A percentile compares a stretch with the other conserved stretches of the same genome.
Conservation (phyloP, 1,140 invertebrate genomes). For the Drosophila auraria region DNA sequence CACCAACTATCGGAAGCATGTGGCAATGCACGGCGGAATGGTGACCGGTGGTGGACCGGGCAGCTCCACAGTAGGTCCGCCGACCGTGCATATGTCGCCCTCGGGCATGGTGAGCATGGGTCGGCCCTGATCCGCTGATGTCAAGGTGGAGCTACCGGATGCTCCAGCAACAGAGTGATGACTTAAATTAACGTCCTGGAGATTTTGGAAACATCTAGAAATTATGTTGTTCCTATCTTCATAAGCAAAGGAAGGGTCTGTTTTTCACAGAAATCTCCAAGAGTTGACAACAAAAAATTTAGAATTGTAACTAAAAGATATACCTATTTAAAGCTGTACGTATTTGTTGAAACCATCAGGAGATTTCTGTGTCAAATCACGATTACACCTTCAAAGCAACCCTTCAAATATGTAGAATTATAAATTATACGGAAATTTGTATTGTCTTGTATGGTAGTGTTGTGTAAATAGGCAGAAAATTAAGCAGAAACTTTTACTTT, state of each 20-base stretch:
- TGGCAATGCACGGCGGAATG: slow-evolving; percentile 48
- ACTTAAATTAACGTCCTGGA: neutral
- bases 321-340: slow-evolving; percentile 19
- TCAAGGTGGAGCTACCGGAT: slow-evolving; percentile 75
- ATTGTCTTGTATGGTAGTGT: neutral
- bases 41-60: slow-evolving; percentile 10
- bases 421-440: neutral
- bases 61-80: slow-evolving; percentile 2
- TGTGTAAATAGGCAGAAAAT: neutral
- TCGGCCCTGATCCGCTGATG: slow-evolving; percentile 66
- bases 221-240: neutral
- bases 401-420: neutral
- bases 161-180: slow-evolving; percentile 26
- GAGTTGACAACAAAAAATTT: neutral
- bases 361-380: slow-evolving; percentile 6
- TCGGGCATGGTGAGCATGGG: slow-evolving; percentile 39
- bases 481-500: neutral
- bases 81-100: slow-evolving; percentile 43
- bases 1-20: slow-evolving; percentile 92
- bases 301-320: neutral
- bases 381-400: neutral
- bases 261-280: neutral
- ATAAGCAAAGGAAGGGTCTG: neutral
- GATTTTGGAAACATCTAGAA: neutral
- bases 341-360: neutral